These are phyloP conservation scores for Karalla daura DNA, from an alignment of 2,797 vertebrate species.

Conservation along the genomic window DNA sequence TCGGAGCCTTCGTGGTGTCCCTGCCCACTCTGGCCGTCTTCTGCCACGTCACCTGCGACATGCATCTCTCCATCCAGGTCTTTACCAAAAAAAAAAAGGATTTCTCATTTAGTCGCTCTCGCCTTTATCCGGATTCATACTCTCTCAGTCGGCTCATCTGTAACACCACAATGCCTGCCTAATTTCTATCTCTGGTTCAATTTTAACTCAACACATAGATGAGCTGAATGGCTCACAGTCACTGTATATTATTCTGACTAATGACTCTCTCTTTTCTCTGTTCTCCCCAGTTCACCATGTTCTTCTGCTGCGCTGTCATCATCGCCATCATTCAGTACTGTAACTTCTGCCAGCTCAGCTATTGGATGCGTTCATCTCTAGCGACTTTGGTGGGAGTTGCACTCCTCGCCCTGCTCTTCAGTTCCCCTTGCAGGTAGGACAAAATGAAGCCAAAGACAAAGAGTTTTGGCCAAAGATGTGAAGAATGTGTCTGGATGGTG, in stretches of 20 bases:
- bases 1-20: conserved; percentile 92
- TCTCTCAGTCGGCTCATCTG: not conserved
- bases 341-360: conserved; percentile 99
- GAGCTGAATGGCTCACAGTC: not conserved
- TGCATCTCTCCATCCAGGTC: conserved; percentile 91
- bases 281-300: conserved; percentile 92
- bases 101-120: too few relatives aligned
- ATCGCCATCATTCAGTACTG: conserved; percentile 96
- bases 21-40: conserved; percentile 91
- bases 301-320: conserved; percentile 92
- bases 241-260: not conserved
- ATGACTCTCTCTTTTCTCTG: too few relatives aligned
- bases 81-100: too few relatives aligned
- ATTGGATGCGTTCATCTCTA: conserved; percentile 95
- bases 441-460: too few relatives aligned
- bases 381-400: conserved; percentile 89
- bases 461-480: not conserved
- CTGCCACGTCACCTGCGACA: conserved; percentile 90
- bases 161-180: not conserved
- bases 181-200: not conserved
- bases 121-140: not conserved
- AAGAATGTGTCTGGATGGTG: not conserved
- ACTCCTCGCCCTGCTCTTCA: conserved; percentile 89
- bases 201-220: not conserved
- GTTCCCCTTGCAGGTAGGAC: conserved; percentile 84